Base-by-base conservation (phyloP, 2,113 vertebrate species). In the Opisthocomus hoazin region DNA sequence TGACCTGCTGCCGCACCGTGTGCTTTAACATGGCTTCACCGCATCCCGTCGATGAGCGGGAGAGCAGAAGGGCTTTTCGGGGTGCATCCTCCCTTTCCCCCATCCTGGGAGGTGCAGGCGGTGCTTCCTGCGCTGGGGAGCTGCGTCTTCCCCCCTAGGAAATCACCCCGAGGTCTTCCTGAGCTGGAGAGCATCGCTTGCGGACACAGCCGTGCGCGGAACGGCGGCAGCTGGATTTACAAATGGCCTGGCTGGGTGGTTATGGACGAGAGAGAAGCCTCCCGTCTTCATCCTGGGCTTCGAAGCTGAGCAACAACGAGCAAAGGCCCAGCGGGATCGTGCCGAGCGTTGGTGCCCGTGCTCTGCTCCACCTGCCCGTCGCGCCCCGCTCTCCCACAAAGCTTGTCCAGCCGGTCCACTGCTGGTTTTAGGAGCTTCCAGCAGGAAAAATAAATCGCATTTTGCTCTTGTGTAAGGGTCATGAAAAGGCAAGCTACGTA, bases 51-150 rank as follows among this genome's bases (percentile, higher is more conserved):
- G 5, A 4, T 22, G 39, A 27, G 21, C 19, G n/a, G n/a, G 61
- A n/a, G 26, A 53, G 82, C 66, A 60, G 46, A 20, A 43, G 36
- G 20, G 61, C 20, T 61, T 83, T 76, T 68, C 0, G 7, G 39
- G 9, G 54, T 1, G 11, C 9, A 22, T 61, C 70, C 39, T 75
- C 27, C 61, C 15, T 50, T 60, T 34, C 34, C 34, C 3, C 34
- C 1, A 21, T 37, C 19, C 60, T 1, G 1, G 34, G 58, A 68
- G 21, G 63, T 1, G 1, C 56, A 30, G 24, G 6, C 1, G 1
- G n/a, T 19, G 20, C 71, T 48, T 46, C 63, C 21, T 8, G 3
- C 11, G 29, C 24, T 7, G 26, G 21, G 63, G 41, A 70, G 19
- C 56, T 48, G 37, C 22, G 7, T 60, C 53, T 60, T 46, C 46